Evolutionary conservation across 2,113 vertebrate genomes (phyloP).

Genomic region (Egretta garzetta): DNA sequence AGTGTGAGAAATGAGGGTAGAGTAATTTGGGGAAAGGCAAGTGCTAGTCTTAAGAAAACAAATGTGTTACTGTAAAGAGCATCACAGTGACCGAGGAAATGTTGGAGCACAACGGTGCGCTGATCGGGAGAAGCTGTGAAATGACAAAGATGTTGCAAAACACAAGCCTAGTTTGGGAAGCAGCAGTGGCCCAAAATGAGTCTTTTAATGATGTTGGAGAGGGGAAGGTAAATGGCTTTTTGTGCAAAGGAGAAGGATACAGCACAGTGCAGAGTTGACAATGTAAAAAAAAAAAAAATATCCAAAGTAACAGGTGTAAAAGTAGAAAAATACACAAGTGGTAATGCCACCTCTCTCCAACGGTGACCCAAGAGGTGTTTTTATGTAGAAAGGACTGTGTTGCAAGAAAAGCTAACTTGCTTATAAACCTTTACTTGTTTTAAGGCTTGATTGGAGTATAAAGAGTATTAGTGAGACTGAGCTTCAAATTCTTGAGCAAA

Average conservation of each 20-base stretch:
- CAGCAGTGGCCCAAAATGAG: neutral
- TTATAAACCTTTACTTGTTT: neutral
- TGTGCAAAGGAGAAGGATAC: neutral
- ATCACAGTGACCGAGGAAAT: neutral
- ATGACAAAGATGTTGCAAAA: neutral
- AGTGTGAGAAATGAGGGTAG: neutral
- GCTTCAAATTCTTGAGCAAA: conserved; percentile 19
- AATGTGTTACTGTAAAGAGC: neutral
- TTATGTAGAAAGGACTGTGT: neutral
- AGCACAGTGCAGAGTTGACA: neutral
- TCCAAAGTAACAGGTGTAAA: neutral
- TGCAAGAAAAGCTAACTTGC: neutral
- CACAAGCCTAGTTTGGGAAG: neutral
- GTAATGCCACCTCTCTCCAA: neutral
- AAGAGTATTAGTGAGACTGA: neutral
- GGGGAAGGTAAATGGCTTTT: neutral
- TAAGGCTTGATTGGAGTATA: neutral
- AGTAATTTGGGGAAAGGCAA: neutral
- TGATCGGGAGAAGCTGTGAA: neutral
- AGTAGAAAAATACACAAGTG: neutral
- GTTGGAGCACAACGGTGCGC: accelerated
- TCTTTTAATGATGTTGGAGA: neutral
- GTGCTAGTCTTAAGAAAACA: neutral
- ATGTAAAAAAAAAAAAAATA: neutral
- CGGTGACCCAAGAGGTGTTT: neutral